phyloP scores from a whole-genome alignment of 92 coral and sea anemone genomes.

The Phenganax stokvisi region DNA sequence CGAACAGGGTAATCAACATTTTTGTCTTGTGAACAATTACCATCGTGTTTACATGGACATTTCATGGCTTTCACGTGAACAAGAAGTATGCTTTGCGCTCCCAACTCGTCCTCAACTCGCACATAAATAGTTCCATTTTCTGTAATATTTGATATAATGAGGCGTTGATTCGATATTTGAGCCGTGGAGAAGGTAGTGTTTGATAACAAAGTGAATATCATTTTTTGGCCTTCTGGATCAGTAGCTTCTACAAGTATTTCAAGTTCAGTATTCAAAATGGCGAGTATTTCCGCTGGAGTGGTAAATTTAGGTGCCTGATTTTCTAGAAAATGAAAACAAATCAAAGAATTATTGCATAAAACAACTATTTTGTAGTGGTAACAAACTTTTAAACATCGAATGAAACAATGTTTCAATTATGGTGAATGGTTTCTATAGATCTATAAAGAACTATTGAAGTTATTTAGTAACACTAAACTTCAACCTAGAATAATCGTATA shows the following conservation, averaged over 20 bases:
- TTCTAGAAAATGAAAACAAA: background rate
- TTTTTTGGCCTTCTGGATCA: constrained; percentile 2
- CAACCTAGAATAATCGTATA: no score
- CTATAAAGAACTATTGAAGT: no score
- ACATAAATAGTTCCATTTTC: constrained; percentile 8
- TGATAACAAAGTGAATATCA: constrained; percentile 1
- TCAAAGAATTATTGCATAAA: background rate
- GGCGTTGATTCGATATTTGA: background rate
- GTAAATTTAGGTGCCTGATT: constrained; percentile 4
- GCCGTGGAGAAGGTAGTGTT: background rate
- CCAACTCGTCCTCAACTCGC: constrained; percentile 10
- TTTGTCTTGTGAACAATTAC: background rate
- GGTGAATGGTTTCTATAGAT: no score
- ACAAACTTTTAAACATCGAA: background rate
- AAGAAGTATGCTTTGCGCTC: background rate
- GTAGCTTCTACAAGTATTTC: background rate
- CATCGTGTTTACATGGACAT: constrained; percentile 13
- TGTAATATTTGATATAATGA: background rate
- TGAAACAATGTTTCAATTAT: background rate
- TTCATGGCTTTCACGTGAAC: background rate
- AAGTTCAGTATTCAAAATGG: background rate
- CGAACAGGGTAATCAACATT: background rate
- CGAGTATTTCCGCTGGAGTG: background rate
- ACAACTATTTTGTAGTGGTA: background rate
- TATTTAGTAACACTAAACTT: no score